Evolutionary conservation across 2,113 vertebrate species (phyloP).

Genomic region (Zeus faber): DNA sequence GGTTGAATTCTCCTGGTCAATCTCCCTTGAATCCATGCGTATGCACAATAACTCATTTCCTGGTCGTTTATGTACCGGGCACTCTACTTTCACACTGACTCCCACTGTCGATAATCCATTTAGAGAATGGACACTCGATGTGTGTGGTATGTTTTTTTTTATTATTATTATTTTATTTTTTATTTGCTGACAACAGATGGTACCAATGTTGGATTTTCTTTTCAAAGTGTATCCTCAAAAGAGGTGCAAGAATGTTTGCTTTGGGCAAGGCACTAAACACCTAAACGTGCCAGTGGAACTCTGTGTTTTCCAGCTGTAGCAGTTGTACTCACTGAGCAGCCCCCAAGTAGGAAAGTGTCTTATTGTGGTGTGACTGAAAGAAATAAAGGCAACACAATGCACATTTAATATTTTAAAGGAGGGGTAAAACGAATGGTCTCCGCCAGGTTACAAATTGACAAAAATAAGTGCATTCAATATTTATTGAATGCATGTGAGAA

Average conservation of each 20-base stretch:
- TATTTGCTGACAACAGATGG: conserved; percentile 3
- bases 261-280: neutral
- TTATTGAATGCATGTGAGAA: too few relatives aligned
- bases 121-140: conserved; percentile 19
- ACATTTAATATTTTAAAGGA: too few relatives aligned
- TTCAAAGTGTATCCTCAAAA: neutral
- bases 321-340: too few relatives aligned
- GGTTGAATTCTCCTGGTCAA: conserved; percentile 16
- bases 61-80: conserved; percentile 20
- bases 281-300: too few relatives aligned
- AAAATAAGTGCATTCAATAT: too few relatives aligned
- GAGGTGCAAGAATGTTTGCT: neutral
- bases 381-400: too few relatives aligned
- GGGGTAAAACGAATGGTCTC: too few relatives aligned
- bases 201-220: conserved; percentile 1
- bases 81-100: conserved; percentile 32
- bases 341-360: too few relatives aligned
- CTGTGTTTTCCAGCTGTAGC: too few relatives aligned
- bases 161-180: neutral
- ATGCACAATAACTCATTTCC: conserved; percentile 36
- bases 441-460: too few relatives aligned
- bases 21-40: conserved; percentile 12
- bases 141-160: conserved; percentile 1
- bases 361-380: too few relatives aligned
- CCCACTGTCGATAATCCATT: conserved; percentile 26